Percentiles rank a stretch among this genome's conserved stretches.
Conservation (phyloP, 2,113 vertebrate species). For the Lycocorax pyrrhopterus region DNA sequence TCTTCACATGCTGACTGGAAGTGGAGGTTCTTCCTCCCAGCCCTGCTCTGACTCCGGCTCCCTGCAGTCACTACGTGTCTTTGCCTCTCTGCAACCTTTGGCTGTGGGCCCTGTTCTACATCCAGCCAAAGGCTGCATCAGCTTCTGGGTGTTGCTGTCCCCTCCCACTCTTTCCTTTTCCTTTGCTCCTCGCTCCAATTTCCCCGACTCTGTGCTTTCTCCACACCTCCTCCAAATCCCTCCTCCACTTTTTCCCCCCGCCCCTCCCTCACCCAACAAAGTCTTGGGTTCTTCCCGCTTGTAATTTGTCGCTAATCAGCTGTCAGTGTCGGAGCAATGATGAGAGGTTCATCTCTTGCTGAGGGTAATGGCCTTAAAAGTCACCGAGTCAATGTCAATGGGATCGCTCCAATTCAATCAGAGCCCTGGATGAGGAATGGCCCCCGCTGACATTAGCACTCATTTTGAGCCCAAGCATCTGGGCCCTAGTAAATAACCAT, state of each 20-base stretch:
- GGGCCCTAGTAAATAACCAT: conserved; percentile 99
- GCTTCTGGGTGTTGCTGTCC: neutral
- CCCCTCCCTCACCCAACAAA: conserved; percentile 54
- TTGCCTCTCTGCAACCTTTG: neutral
- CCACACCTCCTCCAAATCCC: neutral
- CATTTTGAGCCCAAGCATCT: conserved; percentile 99
- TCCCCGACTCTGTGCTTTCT: neutral
- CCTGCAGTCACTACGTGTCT: neutral
- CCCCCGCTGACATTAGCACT: conserved; percentile 98
- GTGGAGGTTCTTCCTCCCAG: neutral
- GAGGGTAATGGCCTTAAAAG: conserved; percentile 99
- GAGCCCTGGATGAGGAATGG: conserved; percentile 91
- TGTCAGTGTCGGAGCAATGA: conserved; percentile 88
- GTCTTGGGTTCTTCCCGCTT: conserved; percentile 79
- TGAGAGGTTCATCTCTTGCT: conserved; percentile 91
- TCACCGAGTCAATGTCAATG: conserved; percentile 99
- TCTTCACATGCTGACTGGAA: neutral
- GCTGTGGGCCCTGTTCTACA: neutral
- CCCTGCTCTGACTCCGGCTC: neutral
- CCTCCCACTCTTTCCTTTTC: neutral
- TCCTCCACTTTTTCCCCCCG: neutral
- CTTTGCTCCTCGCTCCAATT: neutral
- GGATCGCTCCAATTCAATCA: conserved; percentile 97
- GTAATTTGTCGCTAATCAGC: conserved; percentile 99
- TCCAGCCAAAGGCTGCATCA: neutral